Percentiles rank a stretch among this genome's conserved stretches.
Evolutionary conservation across 2,888 invertebrate genomes (phyloP).

Genomic region (Idaea aversata): DNA sequence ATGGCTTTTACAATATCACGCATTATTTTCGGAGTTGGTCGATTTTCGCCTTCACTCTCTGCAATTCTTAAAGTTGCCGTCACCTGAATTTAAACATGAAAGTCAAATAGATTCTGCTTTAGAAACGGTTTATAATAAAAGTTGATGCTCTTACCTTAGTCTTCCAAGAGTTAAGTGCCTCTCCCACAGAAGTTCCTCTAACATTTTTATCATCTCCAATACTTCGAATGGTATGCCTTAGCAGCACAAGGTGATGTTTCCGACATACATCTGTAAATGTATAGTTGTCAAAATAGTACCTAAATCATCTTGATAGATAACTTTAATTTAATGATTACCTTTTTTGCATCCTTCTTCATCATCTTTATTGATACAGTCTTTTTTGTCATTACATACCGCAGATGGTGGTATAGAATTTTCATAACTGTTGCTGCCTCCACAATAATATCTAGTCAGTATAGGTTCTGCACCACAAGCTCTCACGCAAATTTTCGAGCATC

Average conservation of each 20-base stretch:
- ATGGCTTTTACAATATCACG: conserved; percentile 34
- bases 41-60: conserved; percentile 33
- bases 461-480: conserved; percentile 50
- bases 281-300: not conserved
- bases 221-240: conserved; percentile 43
- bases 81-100: conserved; percentile 33
- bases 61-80: conserved; percentile 34
- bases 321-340: conserved; percentile 36
- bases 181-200: conserved; percentile 44
- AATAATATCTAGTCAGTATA: conserved; percentile 46
- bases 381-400: conserved; percentile 51
- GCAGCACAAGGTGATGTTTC: conserved; percentile 47
- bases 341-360: conserved; percentile 56
- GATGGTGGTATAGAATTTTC: conserved; percentile 39
- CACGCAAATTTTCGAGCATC: conserved; percentile 49
- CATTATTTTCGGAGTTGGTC: conserved; percentile 38
- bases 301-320: not conserved
- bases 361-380: conserved; percentile 52
- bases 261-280: conserved; percentile 52
- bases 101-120: not conserved
- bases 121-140: no score
- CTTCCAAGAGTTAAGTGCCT: conserved; percentile 50
- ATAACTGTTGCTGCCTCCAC: conserved; percentile 24
- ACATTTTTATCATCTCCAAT: conserved; percentile 32
- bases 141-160: conserved; percentile 40